Evolutionary conservation across 2,888 invertebrate genomes (phyloP).

Genomic region (Ophioninae sp.): DNA sequence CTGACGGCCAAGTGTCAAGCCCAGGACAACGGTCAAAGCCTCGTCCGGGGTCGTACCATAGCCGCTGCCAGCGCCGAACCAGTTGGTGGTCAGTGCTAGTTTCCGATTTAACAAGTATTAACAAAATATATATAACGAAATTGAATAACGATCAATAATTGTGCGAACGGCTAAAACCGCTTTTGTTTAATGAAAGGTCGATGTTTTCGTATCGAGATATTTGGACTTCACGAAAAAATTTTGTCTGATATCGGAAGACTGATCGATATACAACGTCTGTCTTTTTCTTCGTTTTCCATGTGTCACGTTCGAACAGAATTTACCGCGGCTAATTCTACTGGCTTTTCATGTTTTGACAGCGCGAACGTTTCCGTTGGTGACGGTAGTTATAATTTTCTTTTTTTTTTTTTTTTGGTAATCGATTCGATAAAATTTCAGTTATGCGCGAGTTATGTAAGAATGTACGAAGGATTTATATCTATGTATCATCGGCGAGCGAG

Average conservation of each 20-base stretch:
- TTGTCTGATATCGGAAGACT: conserved; percentile 6
- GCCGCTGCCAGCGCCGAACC: conserved; percentile 77
- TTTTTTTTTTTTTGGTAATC: not conserved
- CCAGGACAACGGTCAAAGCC: conserved; percentile 70
- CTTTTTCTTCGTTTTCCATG: conserved; percentile 1
- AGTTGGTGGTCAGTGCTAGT: conserved; percentile 75
- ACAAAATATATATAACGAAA: not conserved
- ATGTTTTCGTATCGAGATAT: not conserved
- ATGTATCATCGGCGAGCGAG: conserved; percentile 51
- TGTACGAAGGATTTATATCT: conserved; percentile 40
- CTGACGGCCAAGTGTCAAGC: conserved; percentile 79
- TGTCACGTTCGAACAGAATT: conserved; percentile 15
- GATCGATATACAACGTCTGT: not conserved
- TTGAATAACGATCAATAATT: conserved; percentile 27
- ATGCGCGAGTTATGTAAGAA: conserved; percentile 53
- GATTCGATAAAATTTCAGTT: not conserved
- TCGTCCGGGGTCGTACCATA: conserved; percentile 79
- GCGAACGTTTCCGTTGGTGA: not conserved
- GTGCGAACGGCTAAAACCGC: not conserved
- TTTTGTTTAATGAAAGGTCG: not conserved
- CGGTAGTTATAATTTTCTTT: not conserved
- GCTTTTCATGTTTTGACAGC: not conserved
- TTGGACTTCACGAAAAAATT: conserved; percentile 25
- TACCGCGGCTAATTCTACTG: not conserved
- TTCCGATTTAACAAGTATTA: conserved; percentile 42